Evolutionary conservation across 1,140 invertebrate genomes (phyloP), one percentile per base, ranked within the genome.

Genomic region (Anagrus nilaparvatae): DNA sequence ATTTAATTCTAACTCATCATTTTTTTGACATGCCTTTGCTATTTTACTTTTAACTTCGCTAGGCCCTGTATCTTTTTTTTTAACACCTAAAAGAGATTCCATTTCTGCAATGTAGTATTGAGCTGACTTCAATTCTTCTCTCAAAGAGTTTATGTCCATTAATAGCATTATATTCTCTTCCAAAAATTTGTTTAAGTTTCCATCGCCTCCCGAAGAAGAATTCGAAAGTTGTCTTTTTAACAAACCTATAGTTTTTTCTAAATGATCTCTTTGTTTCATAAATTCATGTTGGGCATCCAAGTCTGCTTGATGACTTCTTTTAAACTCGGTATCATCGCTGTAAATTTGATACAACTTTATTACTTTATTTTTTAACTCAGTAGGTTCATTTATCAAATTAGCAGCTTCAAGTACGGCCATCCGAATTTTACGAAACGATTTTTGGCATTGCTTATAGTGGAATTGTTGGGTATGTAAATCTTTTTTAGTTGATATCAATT

Each of bases 271-370:
- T 58, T 92, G 87, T 10, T 82, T 70, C 39, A 77, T 72, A 54
- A 88, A 84, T 60, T 90, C 86, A 24, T 77, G 77, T 29, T 83
- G 77, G 3, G 81, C 81, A 37, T 87, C 81, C 5, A 76, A 72
- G 53, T 84, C 81, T 3, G 75, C 74, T 14, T 71, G 66, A 10
- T 75, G 75, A 30, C 66, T 75, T 4, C 74, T 69, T 25, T 76
- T 67, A 29, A 82, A 76, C 47, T 80, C 74, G 37, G 77, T 72
- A 42, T 78, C 75, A 14, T 74, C 74, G 30, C 81, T 83, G 53
- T 90, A 87, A 53, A 80, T 82, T 37, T 81, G 76, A 59, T 86
- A 84, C 46, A 87, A 65, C 12, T 74, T 61, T 60, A 77, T 82
- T 2, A 92, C 76, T n/a, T 72, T 75, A n/a, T 73, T 72, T 65